These are phyloP conservation scores for Gymnosoma rotundatum DNA, from an alignment of 2,888 invertebrate genomes.

Conservation along the genomic window DNA sequence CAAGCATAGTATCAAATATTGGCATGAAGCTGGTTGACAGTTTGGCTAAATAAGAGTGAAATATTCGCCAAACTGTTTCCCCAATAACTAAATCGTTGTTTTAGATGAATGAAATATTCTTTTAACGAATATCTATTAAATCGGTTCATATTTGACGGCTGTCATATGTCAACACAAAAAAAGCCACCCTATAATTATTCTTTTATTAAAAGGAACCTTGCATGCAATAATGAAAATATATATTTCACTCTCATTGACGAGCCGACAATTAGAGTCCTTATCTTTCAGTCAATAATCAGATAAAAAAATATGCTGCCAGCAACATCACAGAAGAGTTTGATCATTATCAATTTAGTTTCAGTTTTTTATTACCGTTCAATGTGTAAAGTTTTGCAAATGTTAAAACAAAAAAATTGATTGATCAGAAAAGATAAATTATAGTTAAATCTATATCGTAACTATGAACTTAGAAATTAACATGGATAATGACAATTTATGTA, in stretches of 20 bases:
- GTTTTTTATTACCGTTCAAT: conserved; percentile 52
- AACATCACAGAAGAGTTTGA: conserved; percentile 44
- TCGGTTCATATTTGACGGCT: too few species aligned
- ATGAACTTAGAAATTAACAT: conserved; percentile 50
- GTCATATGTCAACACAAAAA: too few species aligned
- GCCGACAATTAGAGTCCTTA: conserved; percentile 28
- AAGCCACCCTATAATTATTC: too few species aligned
- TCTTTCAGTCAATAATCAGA: conserved; percentile 44
- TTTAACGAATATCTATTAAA: too few species aligned
- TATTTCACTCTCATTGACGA: conserved; percentile 24
- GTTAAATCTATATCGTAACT: background rate
- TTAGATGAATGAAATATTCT: too few species aligned
- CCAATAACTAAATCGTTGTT: too few species aligned
- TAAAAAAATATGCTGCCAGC: conserved; percentile 36
- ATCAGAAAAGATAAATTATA: background rate
- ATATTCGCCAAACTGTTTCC: too few species aligned
- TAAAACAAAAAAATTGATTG: background rate
- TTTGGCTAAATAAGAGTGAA: too few species aligned
- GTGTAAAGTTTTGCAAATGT: conserved; percentile 12
- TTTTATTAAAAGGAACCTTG: background rate
- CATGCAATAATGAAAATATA: conserved; percentile 11
- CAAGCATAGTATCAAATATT: too few species aligned
- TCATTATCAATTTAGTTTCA: conserved; percentile 47
- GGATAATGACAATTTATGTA: conserved; percentile 58
- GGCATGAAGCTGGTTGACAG: too few species aligned